phyloP scores from a whole-genome alignment of 1,140 invertebrate genomes.

The Lordiphosa collinella region DNA sequence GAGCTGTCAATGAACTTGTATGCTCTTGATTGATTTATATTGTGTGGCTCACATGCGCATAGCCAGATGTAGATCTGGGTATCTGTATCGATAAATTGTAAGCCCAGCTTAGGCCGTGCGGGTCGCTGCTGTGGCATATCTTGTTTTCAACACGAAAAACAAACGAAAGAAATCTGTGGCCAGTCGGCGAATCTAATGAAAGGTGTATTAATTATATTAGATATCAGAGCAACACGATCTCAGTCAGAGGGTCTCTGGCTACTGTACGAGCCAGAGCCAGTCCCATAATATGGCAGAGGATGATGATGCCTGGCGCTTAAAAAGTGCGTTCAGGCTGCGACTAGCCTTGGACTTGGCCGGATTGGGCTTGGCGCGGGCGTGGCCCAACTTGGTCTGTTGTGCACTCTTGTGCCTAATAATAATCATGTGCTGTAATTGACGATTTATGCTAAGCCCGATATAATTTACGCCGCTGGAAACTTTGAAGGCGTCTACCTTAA shows the following conservation, averaged over 20 bases:
- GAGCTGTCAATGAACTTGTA: conserved; percentile 79
- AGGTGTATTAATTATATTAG: conserved; percentile 72
- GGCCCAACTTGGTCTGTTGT: conserved; percentile 14
- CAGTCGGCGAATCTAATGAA: conserved; percentile 44
- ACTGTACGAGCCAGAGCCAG: conserved; percentile 5
- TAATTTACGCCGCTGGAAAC: conserved; percentile 73
- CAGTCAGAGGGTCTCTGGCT: conserved; percentile 10
- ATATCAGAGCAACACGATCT: conserved; percentile 59
- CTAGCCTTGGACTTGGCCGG: conserved; percentile 44
- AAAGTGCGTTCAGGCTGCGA: conserved; percentile 44
- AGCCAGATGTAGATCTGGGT: conserved; percentile 9
- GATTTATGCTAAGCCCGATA: conserved; percentile 75
- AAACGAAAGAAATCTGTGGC: conserved; percentile 4
- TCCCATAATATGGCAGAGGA: conserved; percentile 45
- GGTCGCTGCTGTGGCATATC: conserved; percentile 28
- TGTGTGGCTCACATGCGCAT: conserved; percentile 47
- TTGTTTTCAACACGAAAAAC: conserved; percentile 36
- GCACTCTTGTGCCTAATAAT: conserved; percentile 62
- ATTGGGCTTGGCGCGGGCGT: conserved; percentile 72
- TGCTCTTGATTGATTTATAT: conserved; percentile 76
- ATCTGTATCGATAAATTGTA: conserved; percentile 41
- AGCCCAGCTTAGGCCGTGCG: conserved; percentile 53
- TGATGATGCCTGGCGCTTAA: conserved; percentile 61
- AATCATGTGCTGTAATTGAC: conserved; percentile 76
- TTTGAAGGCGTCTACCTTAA: conserved; percentile 48